Evolutionary conservation across 2,888 invertebrate species (phyloP).

Genomic region (Cheilosia grossa): DNA sequence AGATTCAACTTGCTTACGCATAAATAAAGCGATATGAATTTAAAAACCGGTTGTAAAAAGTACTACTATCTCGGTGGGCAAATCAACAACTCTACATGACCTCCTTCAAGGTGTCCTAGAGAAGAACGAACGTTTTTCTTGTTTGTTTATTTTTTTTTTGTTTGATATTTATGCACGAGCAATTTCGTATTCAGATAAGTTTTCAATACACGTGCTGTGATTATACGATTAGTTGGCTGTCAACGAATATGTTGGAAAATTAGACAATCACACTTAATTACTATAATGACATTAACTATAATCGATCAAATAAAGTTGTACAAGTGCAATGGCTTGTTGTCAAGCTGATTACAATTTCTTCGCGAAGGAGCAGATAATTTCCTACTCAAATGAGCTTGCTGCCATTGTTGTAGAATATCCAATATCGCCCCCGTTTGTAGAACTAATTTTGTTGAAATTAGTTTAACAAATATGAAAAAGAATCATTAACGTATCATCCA

Average conservation of each 20-base stretch:
- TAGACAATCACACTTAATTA: not conserved
- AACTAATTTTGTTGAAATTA: no score
- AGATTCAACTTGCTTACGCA: not conserved
- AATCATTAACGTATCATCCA: no score
- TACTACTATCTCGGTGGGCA: not conserved
- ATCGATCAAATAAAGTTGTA: no score
- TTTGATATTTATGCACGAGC: conserved; percentile 4
- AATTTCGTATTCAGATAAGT: not conserved
- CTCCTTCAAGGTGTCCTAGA: conserved; percentile 7
- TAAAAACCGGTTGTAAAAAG: not conserved
- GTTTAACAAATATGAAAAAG: no score
- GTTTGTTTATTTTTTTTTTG: not conserved
- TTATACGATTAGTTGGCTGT: not conserved
- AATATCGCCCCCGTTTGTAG: no score
- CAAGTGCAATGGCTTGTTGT: no score
- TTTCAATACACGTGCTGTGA: conserved; percentile 4
- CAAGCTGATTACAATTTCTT: no score
- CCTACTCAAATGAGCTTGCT: no score
- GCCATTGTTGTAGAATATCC: no score
- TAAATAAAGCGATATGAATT: not conserved
- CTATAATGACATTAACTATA: no score
- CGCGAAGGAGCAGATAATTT: no score
- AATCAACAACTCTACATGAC: not conserved
- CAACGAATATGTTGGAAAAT: not conserved
- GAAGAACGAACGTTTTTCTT: not conserved